A percentile compares a stretch with the other conserved stretches of the same genome.
Conservation (phyloP, 2,113 vertebrate species). For the Myocastor coypus region DNA sequence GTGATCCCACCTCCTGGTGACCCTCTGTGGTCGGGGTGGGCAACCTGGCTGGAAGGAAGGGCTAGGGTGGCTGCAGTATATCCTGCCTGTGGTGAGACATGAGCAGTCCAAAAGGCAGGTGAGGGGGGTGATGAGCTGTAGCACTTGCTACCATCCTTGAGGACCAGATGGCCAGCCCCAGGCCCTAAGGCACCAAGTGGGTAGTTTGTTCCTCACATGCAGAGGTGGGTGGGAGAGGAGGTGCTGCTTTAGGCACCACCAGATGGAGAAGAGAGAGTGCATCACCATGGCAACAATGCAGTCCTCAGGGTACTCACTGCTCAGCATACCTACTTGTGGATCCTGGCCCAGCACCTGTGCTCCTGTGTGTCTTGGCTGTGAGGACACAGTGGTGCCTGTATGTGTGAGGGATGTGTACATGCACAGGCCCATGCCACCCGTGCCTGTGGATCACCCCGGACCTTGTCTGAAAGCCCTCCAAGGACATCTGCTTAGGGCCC, state of each 20-base stretch:
- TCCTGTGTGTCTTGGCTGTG: accelerated
- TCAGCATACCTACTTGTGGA: neutral
- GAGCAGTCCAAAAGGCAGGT: neutral
- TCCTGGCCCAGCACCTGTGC: accelerated
- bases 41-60: no score
- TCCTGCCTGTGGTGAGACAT: neutral
- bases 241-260: neutral
- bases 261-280: neutral
- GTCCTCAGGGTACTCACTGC: neutral
- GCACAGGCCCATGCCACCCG: neutral
- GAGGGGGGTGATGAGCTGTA: neutral
- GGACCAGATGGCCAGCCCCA: neutral
- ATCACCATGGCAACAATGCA: neutral
- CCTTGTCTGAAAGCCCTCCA: neutral
- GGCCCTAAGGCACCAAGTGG: neutral
- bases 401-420: neutral
- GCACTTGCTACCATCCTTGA: neutral
- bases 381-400: neutral
- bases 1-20: accelerated
- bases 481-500: neutral
- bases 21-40: neutral
- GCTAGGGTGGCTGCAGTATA: neutral
- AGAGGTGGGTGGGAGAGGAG: neutral
- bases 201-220: neutral
- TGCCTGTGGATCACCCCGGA: accelerated